Evolutionary conservation across 2,888 invertebrate genomes (phyloP).

Genomic region (Scaptomyza cyrtandrae): DNA sequence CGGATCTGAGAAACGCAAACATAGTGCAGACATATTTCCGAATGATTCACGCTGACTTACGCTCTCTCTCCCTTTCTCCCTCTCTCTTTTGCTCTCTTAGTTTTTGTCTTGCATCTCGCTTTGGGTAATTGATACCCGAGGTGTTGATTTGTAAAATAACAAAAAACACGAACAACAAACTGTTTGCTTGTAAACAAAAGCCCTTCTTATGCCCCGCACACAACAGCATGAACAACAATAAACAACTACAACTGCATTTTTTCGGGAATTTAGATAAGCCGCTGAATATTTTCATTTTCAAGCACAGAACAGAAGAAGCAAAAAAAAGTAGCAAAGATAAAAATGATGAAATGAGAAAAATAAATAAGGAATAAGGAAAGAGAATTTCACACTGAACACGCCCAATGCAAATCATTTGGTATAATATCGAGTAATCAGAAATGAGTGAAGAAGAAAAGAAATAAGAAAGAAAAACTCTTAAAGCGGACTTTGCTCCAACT

Average conservation of each 20-base stretch:
- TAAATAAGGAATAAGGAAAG: not conserved
- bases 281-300: slow-evolving; percentile 56
- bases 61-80: not conserved
- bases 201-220: slow-evolving; percentile 53
- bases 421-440: slow-evolving; percentile 15
- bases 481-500: slow-evolving; percentile 9
- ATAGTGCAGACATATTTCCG: slow-evolving; percentile 25
- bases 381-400: slow-evolving; percentile 18
- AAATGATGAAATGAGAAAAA: slow-evolving; percentile 7
- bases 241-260: slow-evolving; percentile 69
- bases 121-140: slow-evolving; percentile 75
- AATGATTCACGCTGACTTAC: slow-evolving; percentile 50
- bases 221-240: slow-evolving; percentile 47
- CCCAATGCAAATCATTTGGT: slow-evolving; percentile 40
- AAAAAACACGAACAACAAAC: slow-evolving; percentile 40
- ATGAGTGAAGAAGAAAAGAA: not conserved
- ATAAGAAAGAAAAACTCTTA: not conserved
- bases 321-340: slow-evolving; percentile 50
- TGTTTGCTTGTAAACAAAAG: slow-evolving; percentile 75
- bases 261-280: slow-evolving; percentile 76
- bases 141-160: slow-evolving; percentile 76
- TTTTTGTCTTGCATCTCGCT: slow-evolving; percentile 15
- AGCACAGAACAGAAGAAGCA: slow-evolving; percentile 30
- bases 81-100: slow-evolving; percentile 5
- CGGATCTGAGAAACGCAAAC: slow-evolving; percentile 69